Percentiles rank a stretch among this genome's conserved stretches.
Evolutionary conservation across 1,140 invertebrate species (phyloP).

Genomic region (Neelides sp.): DNA sequence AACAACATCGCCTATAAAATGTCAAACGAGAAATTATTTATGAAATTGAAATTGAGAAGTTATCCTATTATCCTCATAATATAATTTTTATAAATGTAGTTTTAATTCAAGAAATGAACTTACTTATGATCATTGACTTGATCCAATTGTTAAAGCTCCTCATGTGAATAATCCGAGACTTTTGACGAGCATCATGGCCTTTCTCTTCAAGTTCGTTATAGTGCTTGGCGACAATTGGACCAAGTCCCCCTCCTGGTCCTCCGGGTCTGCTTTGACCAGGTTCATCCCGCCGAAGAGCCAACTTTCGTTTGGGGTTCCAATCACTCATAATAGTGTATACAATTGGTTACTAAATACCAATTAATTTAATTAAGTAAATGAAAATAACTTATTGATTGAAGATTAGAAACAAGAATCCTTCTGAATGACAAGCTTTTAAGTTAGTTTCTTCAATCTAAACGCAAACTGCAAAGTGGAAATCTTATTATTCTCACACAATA

Average conservation of each 20-base stretch:
- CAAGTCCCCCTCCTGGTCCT: slow-evolving; percentile 28
- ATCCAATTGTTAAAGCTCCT: slow-evolving; percentile 99
- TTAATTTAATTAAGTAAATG: no score
- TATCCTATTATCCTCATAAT: not conserved
- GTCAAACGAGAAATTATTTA: not conserved
- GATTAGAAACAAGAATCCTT: no score
- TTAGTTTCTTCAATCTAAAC: no score
- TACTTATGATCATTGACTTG: slow-evolving; percentile 83
- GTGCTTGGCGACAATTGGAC: slow-evolving; percentile 58
- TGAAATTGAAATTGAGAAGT: not conserved
- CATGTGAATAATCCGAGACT: slow-evolving; percentile 82
- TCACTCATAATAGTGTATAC: no score
- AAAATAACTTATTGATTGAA: no score
- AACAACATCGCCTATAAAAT: slow-evolving; percentile 25
- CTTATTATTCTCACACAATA: no score
- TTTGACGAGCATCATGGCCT: slow-evolving; percentile 58
- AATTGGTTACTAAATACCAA: no score
- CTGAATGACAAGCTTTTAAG: no score
- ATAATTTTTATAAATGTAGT: no score
- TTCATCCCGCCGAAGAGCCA: no score
- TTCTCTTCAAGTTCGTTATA: slow-evolving; percentile 74
- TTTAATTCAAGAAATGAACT: slow-evolving; percentile 31
- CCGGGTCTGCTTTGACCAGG: not conserved
- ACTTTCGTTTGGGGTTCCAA: no score
- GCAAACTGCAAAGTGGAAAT: no score